phyloP scores from a whole-genome alignment of 2,888 invertebrate species.

The Tachina lurida region DNA sequence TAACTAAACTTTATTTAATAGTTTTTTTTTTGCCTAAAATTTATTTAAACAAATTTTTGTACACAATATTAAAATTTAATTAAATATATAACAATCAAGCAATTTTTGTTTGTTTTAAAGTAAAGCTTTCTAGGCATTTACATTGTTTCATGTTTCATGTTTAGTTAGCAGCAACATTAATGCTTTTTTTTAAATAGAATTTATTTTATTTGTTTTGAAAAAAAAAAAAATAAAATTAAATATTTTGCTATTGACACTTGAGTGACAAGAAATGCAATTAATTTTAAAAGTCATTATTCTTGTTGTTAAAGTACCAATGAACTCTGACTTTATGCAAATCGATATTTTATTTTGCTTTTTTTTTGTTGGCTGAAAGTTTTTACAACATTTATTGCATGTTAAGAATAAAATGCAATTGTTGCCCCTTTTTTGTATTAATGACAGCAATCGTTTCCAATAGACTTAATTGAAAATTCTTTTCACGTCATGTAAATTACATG shows the following conservation, averaged over 20 bases:
- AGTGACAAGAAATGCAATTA: conserved; percentile 61
- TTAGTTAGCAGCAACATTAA: too few relatives aligned
- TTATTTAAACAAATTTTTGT: too few relatives aligned
- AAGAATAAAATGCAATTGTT: background rate
- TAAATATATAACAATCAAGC: too few relatives aligned
- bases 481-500: conserved; percentile 47
- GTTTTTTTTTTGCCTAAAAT: too few relatives aligned
- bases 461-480: conserved; percentile 56
- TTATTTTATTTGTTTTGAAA: background rate
- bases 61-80: too few relatives aligned
- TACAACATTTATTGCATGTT: background rate
- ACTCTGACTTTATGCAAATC: conserved; percentile 29
- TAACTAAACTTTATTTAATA: too few relatives aligned
- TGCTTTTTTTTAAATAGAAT: too few relatives aligned
- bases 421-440: background rate
- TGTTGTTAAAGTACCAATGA: conserved; percentile 54
- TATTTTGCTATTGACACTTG: conserved; percentile 59
- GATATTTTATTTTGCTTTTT: conserved; percentile 13
- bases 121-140: background rate
- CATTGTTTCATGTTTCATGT: too few relatives aligned
- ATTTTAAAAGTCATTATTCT: conserved; percentile 41
- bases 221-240: conserved; percentile 12
- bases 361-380: background rate
- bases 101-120: background rate
- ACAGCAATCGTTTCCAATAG: conserved; percentile 16